Evolutionary conservation across 2,797 vertebrate species (phyloP).

Genomic region (Esox masquinongy): DNA sequence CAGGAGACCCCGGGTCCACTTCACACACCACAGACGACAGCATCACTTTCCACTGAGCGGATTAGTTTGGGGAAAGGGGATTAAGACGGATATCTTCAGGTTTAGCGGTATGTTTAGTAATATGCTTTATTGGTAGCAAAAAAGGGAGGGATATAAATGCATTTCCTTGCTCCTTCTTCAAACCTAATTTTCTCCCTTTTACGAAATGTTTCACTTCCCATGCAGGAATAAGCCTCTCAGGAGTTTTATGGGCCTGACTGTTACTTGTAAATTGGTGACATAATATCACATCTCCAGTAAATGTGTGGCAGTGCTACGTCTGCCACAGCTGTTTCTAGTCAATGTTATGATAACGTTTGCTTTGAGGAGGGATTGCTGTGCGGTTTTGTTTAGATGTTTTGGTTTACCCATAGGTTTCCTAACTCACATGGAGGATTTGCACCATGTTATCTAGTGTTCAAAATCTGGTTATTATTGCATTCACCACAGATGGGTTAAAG

Average conservation of each 20-base stretch:
- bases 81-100: neutral
- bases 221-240: neutral
- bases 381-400: no score
- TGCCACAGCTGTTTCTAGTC: no score
- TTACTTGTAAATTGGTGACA: neutral
- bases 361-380: no score
- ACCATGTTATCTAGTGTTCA: no score
- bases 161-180: neutral
- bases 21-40: neutral
- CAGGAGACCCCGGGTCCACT: neutral
- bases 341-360: no score
- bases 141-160: neutral
- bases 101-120: neutral
- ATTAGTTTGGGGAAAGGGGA: neutral
- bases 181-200: neutral
- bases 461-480: no score
- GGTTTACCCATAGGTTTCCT: no score
- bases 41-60: neutral
- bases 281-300: neutral
- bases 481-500: no score
- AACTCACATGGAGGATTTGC: no score
- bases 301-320: neutral
- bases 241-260: neutral
- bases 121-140: neutral
- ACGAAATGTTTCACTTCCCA: neutral